Evolutionary conservation across 35 echinoderm and acorn worm genomes (phyloP).

Genomic region (Lytechinus pictus): DNA sequence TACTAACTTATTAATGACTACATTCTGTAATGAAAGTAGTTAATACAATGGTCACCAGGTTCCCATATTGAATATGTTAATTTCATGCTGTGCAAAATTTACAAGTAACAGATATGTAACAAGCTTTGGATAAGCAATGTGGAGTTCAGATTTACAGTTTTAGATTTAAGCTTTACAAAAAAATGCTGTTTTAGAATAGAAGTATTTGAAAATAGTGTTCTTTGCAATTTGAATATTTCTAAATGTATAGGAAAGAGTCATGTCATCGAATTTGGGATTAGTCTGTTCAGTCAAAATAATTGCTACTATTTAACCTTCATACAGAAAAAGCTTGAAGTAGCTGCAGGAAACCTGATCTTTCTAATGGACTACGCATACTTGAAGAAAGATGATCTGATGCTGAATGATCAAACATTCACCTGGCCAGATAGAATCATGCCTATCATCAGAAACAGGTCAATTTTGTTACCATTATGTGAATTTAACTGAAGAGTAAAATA

Average conservation of each 20-base stretch:
- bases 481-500: too few relatives aligned
- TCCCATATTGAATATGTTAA: too few relatives aligned
- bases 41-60: too few relatives aligned
- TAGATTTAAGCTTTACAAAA: not conserved
- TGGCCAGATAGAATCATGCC: slow-evolving; percentile 96
- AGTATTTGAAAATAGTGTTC: not conserved
- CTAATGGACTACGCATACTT: slow-evolving; percentile 95
- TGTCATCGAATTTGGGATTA: not conserved
- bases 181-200: not conserved
- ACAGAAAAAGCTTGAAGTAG: slow-evolving; percentile 81
- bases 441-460: slow-evolving; percentile 87
- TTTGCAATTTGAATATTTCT: not conserved
- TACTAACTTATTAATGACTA: too few relatives aligned
- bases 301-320: not conserved
- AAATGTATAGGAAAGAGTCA: not conserved
- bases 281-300: not conserved
- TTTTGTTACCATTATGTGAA: not conserved
- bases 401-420: slow-evolving; percentile 97
- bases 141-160: too few relatives aligned
- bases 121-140: not conserved
- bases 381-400: slow-evolving; percentile 85
- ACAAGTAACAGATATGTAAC: not conserved
- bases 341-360: slow-evolving; percentile 87
- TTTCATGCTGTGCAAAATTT: too few relatives aligned
- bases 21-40: too few relatives aligned